Evolutionary conservation across 1,140 invertebrate genomes (phyloP).

Genomic region (Centruroides sculpturatus): DNA sequence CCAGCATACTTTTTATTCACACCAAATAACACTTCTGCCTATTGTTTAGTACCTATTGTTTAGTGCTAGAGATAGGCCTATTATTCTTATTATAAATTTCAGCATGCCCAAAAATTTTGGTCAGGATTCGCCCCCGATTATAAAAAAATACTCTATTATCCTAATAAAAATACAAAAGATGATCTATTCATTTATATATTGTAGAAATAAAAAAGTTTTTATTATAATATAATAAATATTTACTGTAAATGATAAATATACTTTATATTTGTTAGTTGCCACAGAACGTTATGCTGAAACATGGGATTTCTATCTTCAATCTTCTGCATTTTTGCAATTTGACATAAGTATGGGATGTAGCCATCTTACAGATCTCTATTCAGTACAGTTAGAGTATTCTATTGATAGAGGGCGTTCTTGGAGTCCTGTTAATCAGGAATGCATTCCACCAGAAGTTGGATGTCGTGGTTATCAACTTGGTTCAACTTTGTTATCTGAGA

Average conservation of each 20-base stretch:
- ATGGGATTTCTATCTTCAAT: slow-evolving; percentile 31
- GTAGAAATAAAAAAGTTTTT: too few relatives aligned
- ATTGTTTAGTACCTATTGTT: too few relatives aligned
- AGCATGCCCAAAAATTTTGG: too few relatives aligned
- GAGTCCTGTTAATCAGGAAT: slow-evolving; percentile 29
- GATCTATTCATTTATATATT: too few relatives aligned
- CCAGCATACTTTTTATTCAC: too few relatives aligned
- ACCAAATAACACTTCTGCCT: too few relatives aligned
- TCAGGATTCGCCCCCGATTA: too few relatives aligned
- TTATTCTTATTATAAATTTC: too few relatives aligned
- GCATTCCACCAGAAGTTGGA: slow-evolving; percentile 29
- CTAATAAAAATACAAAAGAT: too few relatives aligned
- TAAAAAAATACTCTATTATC: too few relatives aligned
- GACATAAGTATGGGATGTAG: slow-evolving; percentile 32
- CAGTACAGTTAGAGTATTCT: slow-evolving; percentile 32
- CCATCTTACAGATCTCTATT: slow-evolving; percentile 19
- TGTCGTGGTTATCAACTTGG: slow-evolving; percentile 31
- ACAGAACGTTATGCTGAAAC: slow-evolving; percentile 30
- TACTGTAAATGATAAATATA: not conserved
- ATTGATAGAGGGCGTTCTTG: slow-evolving; percentile 31
- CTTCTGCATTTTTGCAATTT: slow-evolving; percentile 33
- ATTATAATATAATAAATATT: too few relatives aligned
- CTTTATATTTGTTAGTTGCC: not conserved
- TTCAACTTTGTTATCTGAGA: slow-evolving; percentile 28
- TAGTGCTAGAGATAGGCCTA: too few relatives aligned